Evolutionary conservation across 1,140 invertebrate genomes (phyloP), one percentile per base, ranked within the genome.

Genomic region (Ladona fulva): DNA sequence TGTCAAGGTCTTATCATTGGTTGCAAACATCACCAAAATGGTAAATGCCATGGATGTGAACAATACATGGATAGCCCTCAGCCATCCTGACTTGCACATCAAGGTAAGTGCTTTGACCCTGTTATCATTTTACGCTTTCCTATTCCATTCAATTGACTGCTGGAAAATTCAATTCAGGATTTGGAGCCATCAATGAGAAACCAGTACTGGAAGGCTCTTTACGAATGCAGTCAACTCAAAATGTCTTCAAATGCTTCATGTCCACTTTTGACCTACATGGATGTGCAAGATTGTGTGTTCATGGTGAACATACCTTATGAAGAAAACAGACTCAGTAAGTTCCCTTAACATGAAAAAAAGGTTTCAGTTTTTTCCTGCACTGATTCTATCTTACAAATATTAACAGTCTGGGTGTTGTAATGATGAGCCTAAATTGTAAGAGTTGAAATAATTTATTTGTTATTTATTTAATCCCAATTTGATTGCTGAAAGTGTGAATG

Each of bases 281-380:
- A 94, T 82, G 90, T 94, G 78, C 89, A 91, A 82, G 89, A 91
- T 74, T 88, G 89, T 78, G 86, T 94, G 24, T 89, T 92, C 80
- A 84, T 89, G 81, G 89, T 93, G 0, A 93, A 93, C 81, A 82
- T 86, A 78, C 84, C 87, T 75, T 85, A 86, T 42, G 86, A 89
- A 80, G 87, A 91, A 82, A 88, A 90, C 81, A 89, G 90, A 82
- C 86, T 90, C 83, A 84, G 90, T 90, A 85, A 87, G 88, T n/a
- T n/a, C n/a, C n/a, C n/a, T n/a, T n/a, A n/a, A n/a, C n/a, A n/a
- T n/a, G n/a, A n/a, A n/a, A n/a, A n/a, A n/a, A n/a, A n/a, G n/a
- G n/a, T n/a, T n/a, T n/a, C n/a, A n/a, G n/a, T n/a, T n/a, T n/a
- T n/a, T n/a, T n/a, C n/a, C n/a, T n/a, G n/a, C n/a, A n/a, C n/a